A percentile compares a stretch with the other conserved stretches of the same genome.
These are phyloP conservation scores for Vicugna pacos DNA, from an alignment of 2,113 vertebrate genomes.

Conservation along the genomic window DNA sequence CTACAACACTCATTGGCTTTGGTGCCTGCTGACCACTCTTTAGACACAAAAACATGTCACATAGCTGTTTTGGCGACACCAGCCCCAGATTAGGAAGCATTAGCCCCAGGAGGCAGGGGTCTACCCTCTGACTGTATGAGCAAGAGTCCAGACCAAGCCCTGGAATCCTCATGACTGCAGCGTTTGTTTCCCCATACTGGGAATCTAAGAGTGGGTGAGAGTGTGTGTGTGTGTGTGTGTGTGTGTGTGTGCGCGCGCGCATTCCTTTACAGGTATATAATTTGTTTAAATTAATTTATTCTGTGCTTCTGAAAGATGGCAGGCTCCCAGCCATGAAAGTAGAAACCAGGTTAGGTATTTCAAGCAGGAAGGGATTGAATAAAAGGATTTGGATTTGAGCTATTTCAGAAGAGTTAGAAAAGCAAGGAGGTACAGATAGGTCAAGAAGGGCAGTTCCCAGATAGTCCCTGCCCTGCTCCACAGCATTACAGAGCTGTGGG, in stretches of 20 bases:
- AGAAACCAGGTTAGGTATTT: background rate
- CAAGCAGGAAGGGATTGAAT: background rate
- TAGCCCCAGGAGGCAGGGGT: too few species aligned
- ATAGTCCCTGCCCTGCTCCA: background rate
- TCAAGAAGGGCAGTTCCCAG: background rate
- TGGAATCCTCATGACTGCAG: background rate
- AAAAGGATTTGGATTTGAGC: background rate
- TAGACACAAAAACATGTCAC: background rate
- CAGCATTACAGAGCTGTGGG: background rate
- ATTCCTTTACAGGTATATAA: background rate
- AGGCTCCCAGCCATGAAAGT: background rate
- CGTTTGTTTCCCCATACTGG: background rate
- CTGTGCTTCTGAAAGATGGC: background rate
- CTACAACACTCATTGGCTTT: background rate
- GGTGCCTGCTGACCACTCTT: background rate
- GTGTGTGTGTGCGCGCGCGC: rapidly evolving
- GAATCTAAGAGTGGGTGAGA: background rate
- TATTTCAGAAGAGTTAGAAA: background rate
- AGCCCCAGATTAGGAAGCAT: rapidly evolving
- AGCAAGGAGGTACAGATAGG: background rate
- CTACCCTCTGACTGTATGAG: background rate
- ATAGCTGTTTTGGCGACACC: background rate
- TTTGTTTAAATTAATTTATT: background rate
- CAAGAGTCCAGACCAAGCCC: background rate
- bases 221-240: background rate